phyloP scores from a whole-genome alignment of 2,797 vertebrate genomes.

The Enteromius paludinosus region DNA sequence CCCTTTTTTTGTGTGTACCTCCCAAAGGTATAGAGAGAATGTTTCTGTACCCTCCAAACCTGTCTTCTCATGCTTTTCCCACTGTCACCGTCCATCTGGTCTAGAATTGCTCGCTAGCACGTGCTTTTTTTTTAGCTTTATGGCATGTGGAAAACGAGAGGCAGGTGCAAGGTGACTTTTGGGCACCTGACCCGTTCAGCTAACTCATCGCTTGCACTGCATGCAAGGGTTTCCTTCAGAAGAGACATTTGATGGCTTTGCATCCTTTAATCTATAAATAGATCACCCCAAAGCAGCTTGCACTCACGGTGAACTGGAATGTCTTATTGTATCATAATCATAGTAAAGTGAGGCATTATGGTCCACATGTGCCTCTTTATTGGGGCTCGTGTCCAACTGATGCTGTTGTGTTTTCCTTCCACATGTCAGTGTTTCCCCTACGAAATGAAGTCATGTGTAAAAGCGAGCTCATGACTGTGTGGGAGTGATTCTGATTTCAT shows the following conservation, averaged over 20 bases:
- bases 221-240: constrained; percentile 49
- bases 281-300: constrained; percentile 24
- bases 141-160: constrained; percentile 49
- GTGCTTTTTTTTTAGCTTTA: constrained; percentile 38
- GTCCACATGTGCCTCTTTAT: constrained; percentile 21
- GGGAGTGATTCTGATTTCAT: constrained; percentile 1
- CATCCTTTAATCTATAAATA: constrained; percentile 43
- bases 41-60: constrained; percentile 8
- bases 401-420: constrained; percentile 29
- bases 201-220: constrained; percentile 73
- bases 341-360: constrained; percentile 27
- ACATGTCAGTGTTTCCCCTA: constrained; percentile 36
- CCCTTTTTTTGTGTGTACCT: background rate
- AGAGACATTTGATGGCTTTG: constrained; percentile 8
- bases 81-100: background rate
- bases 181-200: constrained; percentile 64
- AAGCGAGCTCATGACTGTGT: background rate
- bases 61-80: background rate
- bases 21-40: constrained; percentile 8
- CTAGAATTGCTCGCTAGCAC: constrained; percentile 1
- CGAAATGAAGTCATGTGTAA: constrained; percentile 32
- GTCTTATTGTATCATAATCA: constrained; percentile 33
- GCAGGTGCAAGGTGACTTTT: constrained; percentile 73
- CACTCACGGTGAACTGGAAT: constrained; percentile 17
- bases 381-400: background rate